phyloP scores from a whole-genome alignment of 2,888 invertebrate genomes.

The Pachliopta kotzebuea region DNA sequence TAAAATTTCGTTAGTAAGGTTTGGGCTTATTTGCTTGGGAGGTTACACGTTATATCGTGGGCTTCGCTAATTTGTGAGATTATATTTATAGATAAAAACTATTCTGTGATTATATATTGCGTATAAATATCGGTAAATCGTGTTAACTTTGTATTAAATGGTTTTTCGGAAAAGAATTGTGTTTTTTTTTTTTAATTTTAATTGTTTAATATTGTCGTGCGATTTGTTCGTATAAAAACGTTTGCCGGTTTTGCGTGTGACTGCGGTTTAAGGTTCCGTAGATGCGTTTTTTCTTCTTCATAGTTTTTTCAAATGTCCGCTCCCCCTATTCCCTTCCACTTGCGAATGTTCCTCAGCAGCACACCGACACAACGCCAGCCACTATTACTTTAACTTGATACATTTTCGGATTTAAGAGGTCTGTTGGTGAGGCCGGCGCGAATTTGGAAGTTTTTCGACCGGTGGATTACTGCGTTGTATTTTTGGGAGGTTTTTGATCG shows the following conservation, averaged over 20 bases:
- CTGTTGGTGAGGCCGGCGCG: conserved; percentile 30
- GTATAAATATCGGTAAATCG: conserved; percentile 61
- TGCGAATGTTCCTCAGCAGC: conserved; percentile 34
- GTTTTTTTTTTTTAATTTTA: conserved; percentile 32
- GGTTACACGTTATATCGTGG: conserved; percentile 45
- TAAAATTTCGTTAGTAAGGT: conserved; percentile 78
- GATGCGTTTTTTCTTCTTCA: conserved; percentile 75
- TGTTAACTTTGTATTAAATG: conserved; percentile 45
- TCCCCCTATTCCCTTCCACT: conserved; percentile 37
- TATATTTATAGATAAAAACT: conserved; percentile 52
- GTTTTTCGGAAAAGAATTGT: conserved; percentile 41
- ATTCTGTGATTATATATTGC: conserved; percentile 68
- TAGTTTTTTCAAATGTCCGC: conserved; percentile 56
- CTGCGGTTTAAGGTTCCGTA: conserved; percentile 28
- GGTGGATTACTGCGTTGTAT: conserved; percentile 43
- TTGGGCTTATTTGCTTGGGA: conserved; percentile 71
- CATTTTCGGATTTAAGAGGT: conserved; percentile 32
- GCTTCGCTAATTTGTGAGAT: conserved; percentile 54
- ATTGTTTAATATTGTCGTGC: conserved; percentile 58
- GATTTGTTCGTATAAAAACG: conserved; percentile 51
- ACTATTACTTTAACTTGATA: conserved; percentile 17
- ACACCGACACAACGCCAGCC: conserved; percentile 27
- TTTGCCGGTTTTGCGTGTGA: conserved; percentile 45
- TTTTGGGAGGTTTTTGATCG: conserved; percentile 50
- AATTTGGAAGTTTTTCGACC: conserved; percentile 31